A percentile compares a stretch with the other conserved stretches of the same genome.
phyloP scores from a whole-genome alignment of 2,113 vertebrate species.

The Anoura caudifer region DNA sequence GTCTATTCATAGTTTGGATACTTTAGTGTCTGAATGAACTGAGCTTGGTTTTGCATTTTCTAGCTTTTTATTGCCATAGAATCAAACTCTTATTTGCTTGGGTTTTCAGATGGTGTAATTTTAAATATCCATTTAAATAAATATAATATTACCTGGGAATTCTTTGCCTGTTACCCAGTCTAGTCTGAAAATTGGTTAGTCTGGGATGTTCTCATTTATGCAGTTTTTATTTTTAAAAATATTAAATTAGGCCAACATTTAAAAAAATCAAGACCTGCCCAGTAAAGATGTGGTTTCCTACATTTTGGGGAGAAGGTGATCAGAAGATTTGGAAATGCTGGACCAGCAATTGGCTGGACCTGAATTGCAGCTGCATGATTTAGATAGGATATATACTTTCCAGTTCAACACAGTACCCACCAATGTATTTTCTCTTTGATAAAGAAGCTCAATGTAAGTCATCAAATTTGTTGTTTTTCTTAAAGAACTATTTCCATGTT shows the following conservation, averaged over 20 bases:
- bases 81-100: not conserved
- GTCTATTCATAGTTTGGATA: not conserved
- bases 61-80: not conserved
- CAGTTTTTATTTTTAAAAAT: not conserved
- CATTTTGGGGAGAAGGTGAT: not conserved
- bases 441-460: not conserved
- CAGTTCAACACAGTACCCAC: not conserved
- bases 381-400: not conserved
- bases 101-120: not conserved
- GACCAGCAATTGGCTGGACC: not conserved
- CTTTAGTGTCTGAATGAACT: not conserved
- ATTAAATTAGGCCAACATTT: not conserved
- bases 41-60: not conserved
- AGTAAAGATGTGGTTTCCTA: not conserved
- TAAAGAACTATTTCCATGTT: not conserved
- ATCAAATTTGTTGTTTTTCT: not conserved
- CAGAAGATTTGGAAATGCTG: not conserved
- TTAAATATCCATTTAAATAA: not conserved
- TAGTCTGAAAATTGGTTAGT: not conserved
- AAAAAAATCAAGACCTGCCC: not conserved
- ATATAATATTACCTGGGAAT: not conserved
- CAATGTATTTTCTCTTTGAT: not conserved
- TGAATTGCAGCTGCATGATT: not conserved
- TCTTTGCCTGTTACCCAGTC: not conserved
- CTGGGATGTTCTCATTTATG: not conserved